Percentiles rank a stretch among this genome's conserved stretches.
phyloP scores from a whole-genome alignment of 2,113 vertebrate genomes.

The Coregonus clupeaformis region DNA sequence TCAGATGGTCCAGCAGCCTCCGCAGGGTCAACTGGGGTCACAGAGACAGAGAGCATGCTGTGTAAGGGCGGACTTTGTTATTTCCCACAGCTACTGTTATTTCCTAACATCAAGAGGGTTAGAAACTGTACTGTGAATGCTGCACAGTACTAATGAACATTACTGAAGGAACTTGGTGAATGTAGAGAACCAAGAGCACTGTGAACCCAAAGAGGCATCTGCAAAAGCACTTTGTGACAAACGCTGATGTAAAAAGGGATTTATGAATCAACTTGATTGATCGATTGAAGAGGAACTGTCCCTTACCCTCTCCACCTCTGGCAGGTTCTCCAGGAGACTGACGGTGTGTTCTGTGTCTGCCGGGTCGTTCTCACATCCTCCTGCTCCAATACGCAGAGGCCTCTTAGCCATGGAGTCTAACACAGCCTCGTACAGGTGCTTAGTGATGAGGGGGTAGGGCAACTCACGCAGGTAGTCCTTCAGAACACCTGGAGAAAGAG shows the following conservation, averaged over 20 bases:
- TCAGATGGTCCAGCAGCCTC: slow-evolving; percentile 93
- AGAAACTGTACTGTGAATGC: too few species aligned
- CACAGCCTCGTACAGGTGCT: slow-evolving; percentile 90
- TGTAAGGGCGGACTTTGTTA: too few species aligned
- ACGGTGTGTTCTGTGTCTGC: slow-evolving; percentile 82
- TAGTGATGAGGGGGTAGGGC: slow-evolving; percentile 91
- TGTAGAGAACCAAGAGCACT: too few species aligned
- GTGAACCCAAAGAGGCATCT: too few species aligned
- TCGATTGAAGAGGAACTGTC: too few species aligned
- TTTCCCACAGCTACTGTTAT: too few species aligned
- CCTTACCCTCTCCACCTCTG: slow-evolving; percentile 90
- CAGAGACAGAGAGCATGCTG: background rate
- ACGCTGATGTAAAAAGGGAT: too few species aligned
- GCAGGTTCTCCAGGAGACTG: slow-evolving; percentile 84
- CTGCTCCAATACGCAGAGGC: slow-evolving; percentile 83
- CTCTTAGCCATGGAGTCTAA: slow-evolving; percentile 85
- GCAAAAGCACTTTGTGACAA: too few species aligned
- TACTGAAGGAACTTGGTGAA: too few species aligned
- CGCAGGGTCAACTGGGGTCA: slow-evolving; percentile 82
- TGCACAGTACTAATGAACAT: too few species aligned
- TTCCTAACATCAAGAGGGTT: too few species aligned
- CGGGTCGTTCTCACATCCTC: slow-evolving; percentile 85
- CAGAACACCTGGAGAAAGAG: slow-evolving; percentile 80
- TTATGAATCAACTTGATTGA: background rate
- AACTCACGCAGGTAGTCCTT: slow-evolving; percentile 97